phyloP scores from a whole-genome alignment of 53 echinoderm and acorn worm species.

The Paracentrotus lividus region DNA sequence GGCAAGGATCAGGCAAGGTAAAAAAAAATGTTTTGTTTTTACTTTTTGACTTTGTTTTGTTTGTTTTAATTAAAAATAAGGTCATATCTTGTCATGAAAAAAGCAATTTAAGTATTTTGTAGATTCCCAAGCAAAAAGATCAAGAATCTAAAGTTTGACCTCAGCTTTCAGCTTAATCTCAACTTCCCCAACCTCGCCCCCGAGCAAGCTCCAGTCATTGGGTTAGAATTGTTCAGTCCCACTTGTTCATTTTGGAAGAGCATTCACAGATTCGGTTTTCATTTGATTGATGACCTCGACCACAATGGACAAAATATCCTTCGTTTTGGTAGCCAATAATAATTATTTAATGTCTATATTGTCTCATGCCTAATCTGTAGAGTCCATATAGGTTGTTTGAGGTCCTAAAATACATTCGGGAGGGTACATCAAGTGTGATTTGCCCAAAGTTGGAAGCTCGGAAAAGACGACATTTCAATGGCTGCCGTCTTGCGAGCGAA shows the following conservation, averaged over 20 bases:
- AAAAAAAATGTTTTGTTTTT: too few relatives aligned
- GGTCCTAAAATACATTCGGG: neutral
- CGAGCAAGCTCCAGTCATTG: too few relatives aligned
- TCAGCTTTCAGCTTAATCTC: too few relatives aligned
- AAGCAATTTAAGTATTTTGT: too few relatives aligned
- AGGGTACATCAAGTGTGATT: conserved; percentile 55
- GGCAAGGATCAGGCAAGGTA: too few relatives aligned
- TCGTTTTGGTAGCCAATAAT: neutral
- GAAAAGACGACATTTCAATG: conserved; percentile 39
- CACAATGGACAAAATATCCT: neutral
- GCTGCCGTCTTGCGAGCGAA: neutral
- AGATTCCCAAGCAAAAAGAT: too few relatives aligned
- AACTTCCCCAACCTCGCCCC: too few relatives aligned
- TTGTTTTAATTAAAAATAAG: too few relatives aligned
- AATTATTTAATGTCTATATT: neutral
- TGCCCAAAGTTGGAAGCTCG: conserved; percentile 52
- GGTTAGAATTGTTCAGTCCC: neutral
- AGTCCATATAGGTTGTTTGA: neutral
- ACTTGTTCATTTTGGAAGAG: neutral
- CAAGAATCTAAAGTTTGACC: too few relatives aligned
- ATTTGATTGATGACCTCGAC: neutral
- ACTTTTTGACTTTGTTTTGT: too few relatives aligned
- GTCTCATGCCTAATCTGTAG: neutral
- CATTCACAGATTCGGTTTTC: neutral
- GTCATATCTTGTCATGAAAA: too few relatives aligned